Conservation (phyloP, 2,888 invertebrate genomes). For the Torymus aiolomorphi region DNA sequence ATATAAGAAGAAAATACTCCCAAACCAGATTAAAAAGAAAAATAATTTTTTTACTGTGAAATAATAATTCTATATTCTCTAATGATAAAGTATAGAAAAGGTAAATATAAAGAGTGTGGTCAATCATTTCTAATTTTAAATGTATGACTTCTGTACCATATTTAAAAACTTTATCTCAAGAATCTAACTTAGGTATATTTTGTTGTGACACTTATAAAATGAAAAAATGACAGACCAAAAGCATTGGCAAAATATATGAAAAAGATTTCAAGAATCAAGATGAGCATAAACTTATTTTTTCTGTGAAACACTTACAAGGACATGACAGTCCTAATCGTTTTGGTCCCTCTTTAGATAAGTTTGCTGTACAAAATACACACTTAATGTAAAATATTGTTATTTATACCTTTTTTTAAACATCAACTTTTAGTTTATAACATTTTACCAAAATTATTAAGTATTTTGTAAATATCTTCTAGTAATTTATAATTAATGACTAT, state of each 20-base stretch:
- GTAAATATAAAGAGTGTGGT: too few species aligned
- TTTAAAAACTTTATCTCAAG: too few species aligned
- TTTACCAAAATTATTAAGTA: too few species aligned
- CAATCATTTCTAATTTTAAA: too few species aligned
- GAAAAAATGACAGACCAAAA: conserved; percentile 42
- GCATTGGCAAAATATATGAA: conserved; percentile 46
- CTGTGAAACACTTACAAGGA: conserved; percentile 70
- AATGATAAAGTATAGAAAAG: background rate
- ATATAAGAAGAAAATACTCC: too few species aligned
- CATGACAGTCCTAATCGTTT: conserved; percentile 69
- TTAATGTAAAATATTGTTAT: conserved; percentile 61
- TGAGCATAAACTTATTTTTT: conserved; percentile 38
- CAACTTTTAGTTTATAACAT: too few species aligned
- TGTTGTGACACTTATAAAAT: conserved; percentile 1
- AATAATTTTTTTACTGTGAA: background rate
- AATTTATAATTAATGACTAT: too few species aligned
- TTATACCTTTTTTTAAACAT: conserved; percentile 18
- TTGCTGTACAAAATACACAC: conserved; percentile 71
- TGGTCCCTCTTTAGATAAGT: conserved; percentile 72
- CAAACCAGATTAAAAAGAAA: too few species aligned
- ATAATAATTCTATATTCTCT: background rate
- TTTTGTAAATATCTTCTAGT: too few species aligned
- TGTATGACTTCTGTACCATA: too few species aligned
- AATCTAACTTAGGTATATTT: too few species aligned
- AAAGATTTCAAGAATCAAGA: conserved; percentile 31